These are phyloP conservation scores for Butastur rufipennis DNA, from an alignment of 2,113 vertebrate species.

Conservation along the genomic window DNA sequence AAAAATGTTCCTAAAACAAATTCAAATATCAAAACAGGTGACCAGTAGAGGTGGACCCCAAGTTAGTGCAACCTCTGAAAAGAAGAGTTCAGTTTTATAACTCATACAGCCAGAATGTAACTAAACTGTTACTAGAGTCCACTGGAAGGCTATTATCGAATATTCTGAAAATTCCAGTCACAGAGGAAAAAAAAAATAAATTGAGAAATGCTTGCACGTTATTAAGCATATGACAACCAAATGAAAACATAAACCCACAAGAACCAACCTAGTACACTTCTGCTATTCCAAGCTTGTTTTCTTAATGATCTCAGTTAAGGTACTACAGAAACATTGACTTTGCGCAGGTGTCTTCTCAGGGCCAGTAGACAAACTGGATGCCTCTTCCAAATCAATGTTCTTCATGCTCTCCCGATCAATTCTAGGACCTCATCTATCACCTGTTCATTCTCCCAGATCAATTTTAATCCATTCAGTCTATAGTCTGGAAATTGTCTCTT, in stretches of 20 bases:
- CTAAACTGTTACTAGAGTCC: not conserved
- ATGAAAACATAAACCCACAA: not conserved
- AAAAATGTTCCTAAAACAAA: not conserved
- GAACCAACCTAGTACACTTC: not conserved
- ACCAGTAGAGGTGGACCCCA: not conserved
- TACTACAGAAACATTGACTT: not conserved
- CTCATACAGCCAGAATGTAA: not conserved
- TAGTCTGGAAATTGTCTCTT: not conserved
- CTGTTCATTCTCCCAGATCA: not conserved
- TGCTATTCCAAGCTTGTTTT: not conserved
- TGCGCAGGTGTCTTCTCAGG: not conserved
- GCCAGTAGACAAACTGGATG: not conserved
- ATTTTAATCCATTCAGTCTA: not conserved
- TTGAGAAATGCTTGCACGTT: not conserved
- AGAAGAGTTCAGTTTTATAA: not conserved
- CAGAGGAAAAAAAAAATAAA: not conserved
- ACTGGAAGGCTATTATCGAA: not conserved
- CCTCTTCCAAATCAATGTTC: not conserved
- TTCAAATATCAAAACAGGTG: not conserved
- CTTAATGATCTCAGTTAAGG: not conserved
- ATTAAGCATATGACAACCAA: not conserved
- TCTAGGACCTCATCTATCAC: not conserved
- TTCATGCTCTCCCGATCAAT: not conserved
- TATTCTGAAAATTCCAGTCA: not conserved
- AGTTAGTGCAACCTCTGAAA: not conserved